These are phyloP conservation scores for Ferrisia virgata DNA, from an alignment of 2,888 invertebrate genomes.

Conservation along the genomic window DNA sequence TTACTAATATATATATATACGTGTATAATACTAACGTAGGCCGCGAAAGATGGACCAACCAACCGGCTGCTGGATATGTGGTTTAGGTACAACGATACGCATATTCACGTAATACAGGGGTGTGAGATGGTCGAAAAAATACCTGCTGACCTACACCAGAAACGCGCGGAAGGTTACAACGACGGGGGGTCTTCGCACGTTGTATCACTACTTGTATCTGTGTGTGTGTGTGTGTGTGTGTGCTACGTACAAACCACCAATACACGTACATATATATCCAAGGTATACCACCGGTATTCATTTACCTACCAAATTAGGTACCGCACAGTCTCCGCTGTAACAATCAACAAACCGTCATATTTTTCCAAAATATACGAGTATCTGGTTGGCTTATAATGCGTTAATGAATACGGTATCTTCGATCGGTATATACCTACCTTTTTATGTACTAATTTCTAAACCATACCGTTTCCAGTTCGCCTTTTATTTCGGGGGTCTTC, in stretches of 20 bases:
- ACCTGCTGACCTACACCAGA: conserved; percentile 24
- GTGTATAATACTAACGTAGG: not conserved
- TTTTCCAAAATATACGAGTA: not conserved
- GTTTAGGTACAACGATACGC: not conserved
- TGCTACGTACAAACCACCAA: too few species aligned
- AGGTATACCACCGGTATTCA: too few species aligned
- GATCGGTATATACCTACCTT: too few species aligned
- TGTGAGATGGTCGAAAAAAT: conserved; percentile 29
- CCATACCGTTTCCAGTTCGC: too few species aligned
- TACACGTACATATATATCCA: too few species aligned
- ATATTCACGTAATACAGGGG: conserved; percentile 7
- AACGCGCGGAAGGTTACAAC: not conserved
- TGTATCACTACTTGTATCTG: not conserved
- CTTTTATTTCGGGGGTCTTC: too few species aligned
- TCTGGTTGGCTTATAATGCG: too few species aligned
- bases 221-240: too few species aligned
- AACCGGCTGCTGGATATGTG: too few species aligned
- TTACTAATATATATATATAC: not conserved
- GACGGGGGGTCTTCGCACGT: conserved; percentile 8
- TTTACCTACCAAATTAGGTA: not conserved
- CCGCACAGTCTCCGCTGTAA: not conserved
- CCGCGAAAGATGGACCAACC: not conserved
- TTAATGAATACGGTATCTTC: not conserved
- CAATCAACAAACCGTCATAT: not conserved
- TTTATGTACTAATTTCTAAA: too few species aligned